Conservation (phyloP, 2,888 invertebrate genomes). For the Carterocephalus palaemon region DNA sequence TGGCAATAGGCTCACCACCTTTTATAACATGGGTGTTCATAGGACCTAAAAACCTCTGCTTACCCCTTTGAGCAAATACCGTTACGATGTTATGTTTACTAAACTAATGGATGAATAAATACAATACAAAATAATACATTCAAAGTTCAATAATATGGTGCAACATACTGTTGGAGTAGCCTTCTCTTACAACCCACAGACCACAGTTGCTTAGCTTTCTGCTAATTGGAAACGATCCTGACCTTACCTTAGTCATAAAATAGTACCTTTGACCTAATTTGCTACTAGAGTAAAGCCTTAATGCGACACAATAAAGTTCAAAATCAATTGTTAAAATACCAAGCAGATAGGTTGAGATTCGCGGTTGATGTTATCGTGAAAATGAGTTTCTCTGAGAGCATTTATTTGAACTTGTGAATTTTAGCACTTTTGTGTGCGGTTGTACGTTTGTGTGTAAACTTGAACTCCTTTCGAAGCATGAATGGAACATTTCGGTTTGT, state of each 20-base stretch:
- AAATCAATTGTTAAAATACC: conserved; percentile 28
- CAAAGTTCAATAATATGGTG: no score
- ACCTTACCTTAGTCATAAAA: conserved; percentile 40
- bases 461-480: conserved; percentile 61
- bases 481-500: conserved; percentile 41
- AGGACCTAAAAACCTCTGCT: no score
- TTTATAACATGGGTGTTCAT: no score
- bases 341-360: not conserved
- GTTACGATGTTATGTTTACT: no score
- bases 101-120: no score
- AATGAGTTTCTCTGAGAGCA: conserved; percentile 43
- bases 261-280: conserved; percentile 23
- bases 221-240: conserved; percentile 54
- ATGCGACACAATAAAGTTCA: conserved; percentile 29
- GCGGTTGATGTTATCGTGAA: conserved; percentile 31
- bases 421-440: conserved; percentile 44
- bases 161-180: no score
- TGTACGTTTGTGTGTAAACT: conserved; percentile 63
- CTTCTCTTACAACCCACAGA: conserved; percentile 22
- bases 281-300: conserved; percentile 27
- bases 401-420: conserved; percentile 40
- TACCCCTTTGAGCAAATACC: no score
- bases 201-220: conserved; percentile 32
- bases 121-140: no score
- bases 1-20: no score